Percentiles rank a stretch among this genome's conserved stretches.
These are phyloP conservation scores for Leptobrachium ailaonicum DNA, from an alignment of 2,113 vertebrate species.

Conservation along the genomic window DNA sequence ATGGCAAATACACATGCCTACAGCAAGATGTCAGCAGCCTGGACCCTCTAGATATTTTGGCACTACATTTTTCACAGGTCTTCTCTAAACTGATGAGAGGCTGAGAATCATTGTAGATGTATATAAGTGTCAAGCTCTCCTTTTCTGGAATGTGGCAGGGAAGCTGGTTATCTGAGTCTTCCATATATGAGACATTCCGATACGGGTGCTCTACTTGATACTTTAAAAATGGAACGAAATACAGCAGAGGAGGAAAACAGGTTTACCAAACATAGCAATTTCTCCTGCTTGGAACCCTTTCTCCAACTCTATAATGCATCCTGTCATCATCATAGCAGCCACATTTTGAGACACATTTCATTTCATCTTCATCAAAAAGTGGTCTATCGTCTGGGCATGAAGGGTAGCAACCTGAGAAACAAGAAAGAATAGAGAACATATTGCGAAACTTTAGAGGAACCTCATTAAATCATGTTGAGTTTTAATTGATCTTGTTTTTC, in stretches of 20 bases:
- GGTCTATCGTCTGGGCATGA: conserved; percentile 34
- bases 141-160: no score
- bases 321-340: conserved; percentile 62
- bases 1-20: no score
- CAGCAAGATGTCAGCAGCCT: no score
- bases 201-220: neutral
- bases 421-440: neutral
- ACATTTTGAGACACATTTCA: conserved; percentile 54
- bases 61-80: no score
- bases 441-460: neutral
- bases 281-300: conserved; percentile 57
- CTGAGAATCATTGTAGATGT: no score
- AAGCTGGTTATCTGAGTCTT: no score
- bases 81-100: no score
- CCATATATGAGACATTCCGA: no score
- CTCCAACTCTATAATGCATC: conserved; percentile 55
- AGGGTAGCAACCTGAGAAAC: conserved; percentile 46
- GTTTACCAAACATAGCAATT: conserved; percentile 67
- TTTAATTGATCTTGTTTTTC: neutral
- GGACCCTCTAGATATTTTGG: neutral
- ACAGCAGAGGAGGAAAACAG: neutral
- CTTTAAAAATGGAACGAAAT: neutral
- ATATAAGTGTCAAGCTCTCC: no score
- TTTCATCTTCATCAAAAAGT: conserved; percentile 49
- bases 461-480: neutral